Evolutionary conservation across 2,797 vertebrate species (phyloP), one percentile per base, ranked within the genome.

Genomic region (Epinephelus awoara): DNA sequence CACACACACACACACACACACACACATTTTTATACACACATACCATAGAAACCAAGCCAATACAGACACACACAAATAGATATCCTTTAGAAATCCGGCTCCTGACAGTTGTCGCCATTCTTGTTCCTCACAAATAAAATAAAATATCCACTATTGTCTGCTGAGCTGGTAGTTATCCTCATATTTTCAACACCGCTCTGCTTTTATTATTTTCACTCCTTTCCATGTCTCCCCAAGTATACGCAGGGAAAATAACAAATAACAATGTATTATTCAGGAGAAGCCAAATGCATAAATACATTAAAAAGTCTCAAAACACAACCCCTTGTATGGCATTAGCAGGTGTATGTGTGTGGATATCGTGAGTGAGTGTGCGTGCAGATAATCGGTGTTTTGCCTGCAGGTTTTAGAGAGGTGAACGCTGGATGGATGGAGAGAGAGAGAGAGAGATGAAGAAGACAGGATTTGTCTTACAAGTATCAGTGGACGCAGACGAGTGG

Each of bases 241-340:
- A 78, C 23, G 17, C 67, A 51, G 83, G 42, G 79, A 85, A 88
- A 88, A 90, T 80, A 84, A 87, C 73, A 91, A 93, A 91, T 72
- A 92, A 92, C 67, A 63, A 94, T 94, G 91, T 84, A 92, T 95
- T 94, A 95, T 94, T 95, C 93, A 93, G 87, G 47, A 83, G 79
- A 87, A 83, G 74, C 84, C 83, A 93, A 91, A 92, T 83, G 89
- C 90, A 94, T 93, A 92, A 93, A 95, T 91, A 90, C 91, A 95
- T 94, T 90, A 92, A 89, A 92, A 91, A 88, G 90, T 91, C 89
- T 91, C 75, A 89, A 91, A 93, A 90, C 72, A 79, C 80, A 78
- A 79, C 67, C 79, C 80, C 79, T 87, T 83, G 80, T 86, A 73
- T 75, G 47, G 71, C 77, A 82, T 79, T 87, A 87, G 54, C 72